Percentiles rank a stretch among this genome's conserved stretches.
Conservation (phyloP, 2,797 vertebrate species). For the Malurus splendens region DNA sequence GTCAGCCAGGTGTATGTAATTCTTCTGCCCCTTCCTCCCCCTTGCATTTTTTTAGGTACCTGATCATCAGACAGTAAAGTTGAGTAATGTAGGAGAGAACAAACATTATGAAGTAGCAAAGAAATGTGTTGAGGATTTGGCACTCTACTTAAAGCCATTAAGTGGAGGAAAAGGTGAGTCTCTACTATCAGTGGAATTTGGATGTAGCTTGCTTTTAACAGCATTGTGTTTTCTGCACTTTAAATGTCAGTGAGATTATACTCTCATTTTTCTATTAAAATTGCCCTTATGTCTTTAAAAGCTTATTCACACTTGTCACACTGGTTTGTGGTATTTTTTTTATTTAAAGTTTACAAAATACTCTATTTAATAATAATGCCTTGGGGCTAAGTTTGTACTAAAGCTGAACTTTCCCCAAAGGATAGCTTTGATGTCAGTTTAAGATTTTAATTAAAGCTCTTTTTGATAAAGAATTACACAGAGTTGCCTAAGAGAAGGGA, state of each 20-base stretch:
- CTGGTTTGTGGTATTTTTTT: not conserved
- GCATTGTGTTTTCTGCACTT: not conserved
- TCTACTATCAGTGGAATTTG: not conserved
- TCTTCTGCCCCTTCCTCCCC: not conserved
- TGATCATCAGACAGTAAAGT: slow-evolving; percentile 83
- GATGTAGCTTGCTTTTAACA: not conserved
- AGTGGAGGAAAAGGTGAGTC: slow-evolving; percentile 87
- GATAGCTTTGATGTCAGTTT: not conserved
- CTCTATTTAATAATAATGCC: not conserved
- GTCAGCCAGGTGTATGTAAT: not conserved
- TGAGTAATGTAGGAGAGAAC: slow-evolving; percentile 84
- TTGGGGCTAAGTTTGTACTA: not conserved
- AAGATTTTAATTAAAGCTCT: not conserved
- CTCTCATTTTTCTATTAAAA: not conserved
- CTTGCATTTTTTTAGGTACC: slow-evolving; percentile 75
- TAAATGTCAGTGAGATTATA: not conserved
- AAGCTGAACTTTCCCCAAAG: not conserved
- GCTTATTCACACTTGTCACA: not conserved
- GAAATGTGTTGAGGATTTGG: slow-evolving; percentile 91
- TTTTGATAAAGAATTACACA: not conserved
- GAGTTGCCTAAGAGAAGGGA: not conserved
- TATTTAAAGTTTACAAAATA: not conserved
- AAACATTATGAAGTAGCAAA: slow-evolving; percentile 91
- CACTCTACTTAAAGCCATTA: slow-evolving; percentile 90
- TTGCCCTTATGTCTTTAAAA: not conserved